These are phyloP conservation scores for Nyctibius bracteatus DNA, from an alignment of 2,113 vertebrate species.

Conservation along the genomic window DNA sequence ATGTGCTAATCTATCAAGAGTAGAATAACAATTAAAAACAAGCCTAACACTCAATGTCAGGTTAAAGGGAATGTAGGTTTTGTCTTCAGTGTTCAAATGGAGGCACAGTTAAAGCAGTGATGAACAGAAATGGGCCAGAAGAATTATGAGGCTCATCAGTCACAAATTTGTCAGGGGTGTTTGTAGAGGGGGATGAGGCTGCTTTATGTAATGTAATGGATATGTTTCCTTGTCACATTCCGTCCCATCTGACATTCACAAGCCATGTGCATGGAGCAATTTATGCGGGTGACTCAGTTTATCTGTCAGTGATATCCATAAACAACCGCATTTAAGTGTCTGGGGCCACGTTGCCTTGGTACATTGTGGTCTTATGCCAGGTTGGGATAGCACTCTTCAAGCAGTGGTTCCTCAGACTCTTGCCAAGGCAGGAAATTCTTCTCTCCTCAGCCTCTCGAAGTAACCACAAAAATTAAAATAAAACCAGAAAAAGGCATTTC, in stretches of 20 bases:
- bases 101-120: not conserved
- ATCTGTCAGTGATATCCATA: not conserved
- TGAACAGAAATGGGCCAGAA: not conserved
- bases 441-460: not conserved
- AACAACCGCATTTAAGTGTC: not conserved
- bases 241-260: not conserved
- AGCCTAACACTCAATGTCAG: rapidly evolving
- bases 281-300: not conserved
- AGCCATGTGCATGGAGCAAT: rapidly evolving
- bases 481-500: not conserved
- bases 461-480: not conserved
- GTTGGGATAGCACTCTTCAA: not conserved
- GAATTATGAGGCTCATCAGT: not conserved
- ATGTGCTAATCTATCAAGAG: not conserved
- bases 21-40: not conserved
- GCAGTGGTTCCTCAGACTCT: not conserved
- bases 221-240: not conserved
- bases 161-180: too few relatives aligned
- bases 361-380: not conserved
- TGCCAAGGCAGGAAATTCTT: not conserved
- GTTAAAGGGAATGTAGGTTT: not conserved
- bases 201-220: not conserved
- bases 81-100: not conserved
- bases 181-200: not conserved
- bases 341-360: not conserved